phyloP scores from a whole-genome alignment of 2,113 vertebrate genomes.

The Erythrocercus mccallii region DNA sequence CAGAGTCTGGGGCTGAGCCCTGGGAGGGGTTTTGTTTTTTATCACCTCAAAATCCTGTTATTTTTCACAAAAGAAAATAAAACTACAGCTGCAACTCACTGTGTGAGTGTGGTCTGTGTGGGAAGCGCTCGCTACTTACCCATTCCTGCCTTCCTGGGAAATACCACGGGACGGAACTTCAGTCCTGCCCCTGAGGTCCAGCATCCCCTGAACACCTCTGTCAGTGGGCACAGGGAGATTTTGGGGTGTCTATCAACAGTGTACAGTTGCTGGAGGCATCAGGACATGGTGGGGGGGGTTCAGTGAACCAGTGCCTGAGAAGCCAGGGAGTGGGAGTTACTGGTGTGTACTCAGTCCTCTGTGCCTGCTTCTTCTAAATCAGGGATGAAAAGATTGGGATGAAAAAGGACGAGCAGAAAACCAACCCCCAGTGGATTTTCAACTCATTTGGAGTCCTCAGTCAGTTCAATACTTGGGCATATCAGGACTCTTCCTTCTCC shows the following conservation, averaged over 20 bases:
- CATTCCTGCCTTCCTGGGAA: background rate
- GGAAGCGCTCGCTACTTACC: fast-evolving
- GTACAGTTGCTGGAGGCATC: background rate
- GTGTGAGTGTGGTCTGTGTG: slow-evolving; percentile 28
- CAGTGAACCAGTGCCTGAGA: fast-evolving
- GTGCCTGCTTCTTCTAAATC: background rate
- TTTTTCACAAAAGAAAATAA: slow-evolving; percentile 81
- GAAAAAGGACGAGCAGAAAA: background rate
- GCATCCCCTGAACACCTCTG: background rate
- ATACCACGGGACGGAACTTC: fast-evolving
- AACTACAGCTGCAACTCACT: slow-evolving; percentile 63
- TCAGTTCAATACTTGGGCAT: fast-evolving
- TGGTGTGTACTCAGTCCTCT: background rate
- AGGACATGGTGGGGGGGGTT: fast-evolving
- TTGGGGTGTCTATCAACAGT: background rate
- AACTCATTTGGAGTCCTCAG: fast-evolving
- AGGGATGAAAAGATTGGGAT: background rate
- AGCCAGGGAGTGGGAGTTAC: fast-evolving
- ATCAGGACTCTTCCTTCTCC: background rate
- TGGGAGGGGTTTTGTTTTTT: background rate
- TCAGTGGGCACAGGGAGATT: fast-evolving
- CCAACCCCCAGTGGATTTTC: background rate
- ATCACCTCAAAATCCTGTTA: slow-evolving; percentile 50
- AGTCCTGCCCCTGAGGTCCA: background rate
- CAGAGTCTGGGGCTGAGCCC: slow-evolving; percentile 26